These are phyloP conservation scores for Melieria picta DNA, from an alignment of 2,888 invertebrate species.

Conservation along the genomic window DNA sequence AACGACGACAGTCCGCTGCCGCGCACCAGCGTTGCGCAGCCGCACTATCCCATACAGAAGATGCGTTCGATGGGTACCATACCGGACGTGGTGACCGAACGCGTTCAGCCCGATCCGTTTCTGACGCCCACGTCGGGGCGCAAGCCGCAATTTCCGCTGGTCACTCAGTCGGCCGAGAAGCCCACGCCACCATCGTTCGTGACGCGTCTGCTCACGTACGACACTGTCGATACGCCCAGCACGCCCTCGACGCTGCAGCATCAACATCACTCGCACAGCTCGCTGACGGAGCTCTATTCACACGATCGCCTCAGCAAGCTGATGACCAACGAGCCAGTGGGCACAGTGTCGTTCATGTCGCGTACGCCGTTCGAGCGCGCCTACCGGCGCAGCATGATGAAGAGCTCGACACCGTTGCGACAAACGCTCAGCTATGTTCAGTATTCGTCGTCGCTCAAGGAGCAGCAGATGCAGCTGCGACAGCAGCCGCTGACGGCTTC, in stretches of 20 bases:
- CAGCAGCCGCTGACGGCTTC: slow-evolving; percentile 4
- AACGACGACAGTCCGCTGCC: slow-evolving; percentile 57
- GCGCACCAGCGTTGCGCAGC: slow-evolving; percentile 6
- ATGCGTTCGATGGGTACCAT: slow-evolving; percentile 66
- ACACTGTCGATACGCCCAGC: slow-evolving; percentile 52
- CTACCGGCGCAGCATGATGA: slow-evolving; percentile 61
- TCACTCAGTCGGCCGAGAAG: slow-evolving; percentile 57
- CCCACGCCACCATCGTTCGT: slow-evolving; percentile 47
- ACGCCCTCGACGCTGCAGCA: neutral
- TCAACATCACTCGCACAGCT: slow-evolving; percentile 47
- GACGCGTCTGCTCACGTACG: slow-evolving; percentile 50
- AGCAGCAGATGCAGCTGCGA: slow-evolving; percentile 24
- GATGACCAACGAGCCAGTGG: slow-evolving; percentile 35
- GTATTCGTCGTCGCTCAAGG: slow-evolving; percentile 39
- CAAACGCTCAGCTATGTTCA: slow-evolving; percentile 55
- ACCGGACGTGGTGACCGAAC: slow-evolving; percentile 63
- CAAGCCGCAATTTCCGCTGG: slow-evolving; percentile 52
- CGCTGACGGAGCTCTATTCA: slow-evolving; percentile 51
- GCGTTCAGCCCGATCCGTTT: slow-evolving; percentile 63
- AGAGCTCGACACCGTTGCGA: slow-evolving; percentile 59
- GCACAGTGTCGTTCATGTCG: slow-evolving; percentile 59
- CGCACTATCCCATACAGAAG: slow-evolving; percentile 62
- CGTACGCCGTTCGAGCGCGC: slow-evolving; percentile 65
- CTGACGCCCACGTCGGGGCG: slow-evolving; percentile 63
- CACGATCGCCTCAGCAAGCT: slow-evolving; percentile 51